Evolutionary conservation across 2,113 vertebrate genomes (phyloP).

Genomic region (Thermophis baileyi): DNA sequence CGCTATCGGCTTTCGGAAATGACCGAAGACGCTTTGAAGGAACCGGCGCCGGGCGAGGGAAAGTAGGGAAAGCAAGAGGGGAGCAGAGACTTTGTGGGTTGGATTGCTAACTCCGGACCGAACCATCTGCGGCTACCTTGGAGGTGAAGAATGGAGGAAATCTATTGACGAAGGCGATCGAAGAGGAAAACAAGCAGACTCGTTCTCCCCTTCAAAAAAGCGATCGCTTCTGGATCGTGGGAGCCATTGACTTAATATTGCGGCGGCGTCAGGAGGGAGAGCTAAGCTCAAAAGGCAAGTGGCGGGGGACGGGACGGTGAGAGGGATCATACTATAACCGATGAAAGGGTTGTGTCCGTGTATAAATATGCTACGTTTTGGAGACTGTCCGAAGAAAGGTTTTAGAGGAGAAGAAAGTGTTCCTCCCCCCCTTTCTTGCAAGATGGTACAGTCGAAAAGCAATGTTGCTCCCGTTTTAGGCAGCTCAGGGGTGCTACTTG

Average conservation of each 20-base stretch:
- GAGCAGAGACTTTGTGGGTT: constrained; percentile 45
- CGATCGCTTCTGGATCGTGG: background rate
- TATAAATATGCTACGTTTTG: background rate
- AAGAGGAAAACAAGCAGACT: background rate
- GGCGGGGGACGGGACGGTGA: background rate
- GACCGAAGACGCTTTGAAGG: constrained; percentile 14
- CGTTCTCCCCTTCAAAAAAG: constrained; percentile 2
- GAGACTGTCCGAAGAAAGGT: background rate
- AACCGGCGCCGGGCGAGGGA: constrained; percentile 6
- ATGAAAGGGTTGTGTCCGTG: background rate
- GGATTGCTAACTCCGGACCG: constrained; percentile 47
- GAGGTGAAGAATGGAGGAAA: constrained; percentile 9
- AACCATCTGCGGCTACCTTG: constrained; percentile 42
- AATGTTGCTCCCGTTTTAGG: background rate
- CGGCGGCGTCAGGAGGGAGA: constrained; percentile 30
- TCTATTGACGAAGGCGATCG: background rate
- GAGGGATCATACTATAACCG: background rate
- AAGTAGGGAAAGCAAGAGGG: background rate
- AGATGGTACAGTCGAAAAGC: constrained; percentile 37
- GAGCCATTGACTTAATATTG: background rate
- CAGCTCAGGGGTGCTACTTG: background rate
- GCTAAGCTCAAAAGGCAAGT: constrained; percentile 39
- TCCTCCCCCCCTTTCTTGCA: background rate
- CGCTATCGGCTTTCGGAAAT: constrained; percentile 46
- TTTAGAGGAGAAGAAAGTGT: background rate